Percentiles rank a stretch among this genome's conserved stretches.
Conservation (phyloP, 2,113 vertebrate genomes). For the Nesoenas mayeri region DNA sequence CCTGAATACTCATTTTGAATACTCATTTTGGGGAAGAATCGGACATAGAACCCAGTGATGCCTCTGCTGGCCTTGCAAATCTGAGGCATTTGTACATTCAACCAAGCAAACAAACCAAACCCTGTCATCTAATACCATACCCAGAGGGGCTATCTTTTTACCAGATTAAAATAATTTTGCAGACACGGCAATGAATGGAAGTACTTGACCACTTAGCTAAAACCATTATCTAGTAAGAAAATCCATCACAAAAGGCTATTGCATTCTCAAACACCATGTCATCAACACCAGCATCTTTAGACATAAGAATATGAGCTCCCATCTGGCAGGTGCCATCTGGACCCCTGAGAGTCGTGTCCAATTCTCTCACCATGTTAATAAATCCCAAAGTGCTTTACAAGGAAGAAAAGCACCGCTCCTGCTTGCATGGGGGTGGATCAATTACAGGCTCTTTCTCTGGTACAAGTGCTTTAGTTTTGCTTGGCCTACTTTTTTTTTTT, state of each 20-base stretch:
- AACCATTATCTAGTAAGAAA: background rate
- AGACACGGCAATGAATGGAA: background rate
- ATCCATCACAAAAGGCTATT: background rate
- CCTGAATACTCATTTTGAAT: background rate
- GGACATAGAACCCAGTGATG: background rate
- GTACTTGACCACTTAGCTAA: background rate
- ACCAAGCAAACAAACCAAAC: background rate
- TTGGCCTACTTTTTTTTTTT: background rate
- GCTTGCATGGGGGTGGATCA: background rate
- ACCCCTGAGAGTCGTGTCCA: background rate
- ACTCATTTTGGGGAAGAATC: background rate
- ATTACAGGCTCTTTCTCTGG: background rate
- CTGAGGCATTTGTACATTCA: background rate
- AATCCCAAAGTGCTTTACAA: background rate
- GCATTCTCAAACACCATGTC: background rate
- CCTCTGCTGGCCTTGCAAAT: background rate
- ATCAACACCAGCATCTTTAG: background rate
- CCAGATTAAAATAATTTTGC: background rate
- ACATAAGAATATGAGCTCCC: background rate
- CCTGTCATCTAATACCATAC: background rate
- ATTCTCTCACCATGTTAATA: background rate
- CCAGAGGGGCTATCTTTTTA: background rate
- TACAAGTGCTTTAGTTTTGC: background rate
- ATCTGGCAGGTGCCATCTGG: slow-evolving; percentile 24
- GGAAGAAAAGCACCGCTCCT: background rate